Evolutionary conservation across 1,140 invertebrate genomes (phyloP).

Genomic region (Metopolophium dirhodum): DNA sequence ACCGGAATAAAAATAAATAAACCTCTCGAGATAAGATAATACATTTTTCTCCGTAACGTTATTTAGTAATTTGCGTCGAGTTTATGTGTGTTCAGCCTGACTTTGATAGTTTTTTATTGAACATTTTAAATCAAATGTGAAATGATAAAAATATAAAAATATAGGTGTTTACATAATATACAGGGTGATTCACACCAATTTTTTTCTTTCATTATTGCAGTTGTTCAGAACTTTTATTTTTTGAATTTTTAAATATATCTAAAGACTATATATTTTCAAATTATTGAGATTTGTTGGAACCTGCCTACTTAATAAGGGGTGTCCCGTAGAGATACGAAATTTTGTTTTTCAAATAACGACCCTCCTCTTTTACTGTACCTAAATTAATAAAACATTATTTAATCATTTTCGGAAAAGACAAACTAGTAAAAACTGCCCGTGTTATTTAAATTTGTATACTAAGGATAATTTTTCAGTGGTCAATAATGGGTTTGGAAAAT

Average conservation of each 20-base stretch:
- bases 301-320: no score
- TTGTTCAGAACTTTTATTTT: not conserved
- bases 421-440: no score
- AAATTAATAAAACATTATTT: no score
- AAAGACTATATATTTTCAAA: not conserved
- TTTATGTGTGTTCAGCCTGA: not conserved
- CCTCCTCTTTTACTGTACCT: no score
- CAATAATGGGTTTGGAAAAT: no score
- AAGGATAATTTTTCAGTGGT: no score
- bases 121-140: not conserved
- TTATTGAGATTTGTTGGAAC: not conserved
- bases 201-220: not conserved
- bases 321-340: no score
- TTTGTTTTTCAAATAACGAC: no score
- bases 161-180: not conserved
- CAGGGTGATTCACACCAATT: not conserved
- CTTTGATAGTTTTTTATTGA: not conserved
- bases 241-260: not conserved
- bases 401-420: no score
- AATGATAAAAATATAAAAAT: no score
- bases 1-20: not conserved
- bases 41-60: not conserved
- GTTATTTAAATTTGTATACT: no score
- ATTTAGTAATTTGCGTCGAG: not conserved
- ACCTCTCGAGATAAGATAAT: not conserved